Base-by-base conservation (phyloP, 2,888 invertebrate species). In the Cacoxenus indagator region DNA sequence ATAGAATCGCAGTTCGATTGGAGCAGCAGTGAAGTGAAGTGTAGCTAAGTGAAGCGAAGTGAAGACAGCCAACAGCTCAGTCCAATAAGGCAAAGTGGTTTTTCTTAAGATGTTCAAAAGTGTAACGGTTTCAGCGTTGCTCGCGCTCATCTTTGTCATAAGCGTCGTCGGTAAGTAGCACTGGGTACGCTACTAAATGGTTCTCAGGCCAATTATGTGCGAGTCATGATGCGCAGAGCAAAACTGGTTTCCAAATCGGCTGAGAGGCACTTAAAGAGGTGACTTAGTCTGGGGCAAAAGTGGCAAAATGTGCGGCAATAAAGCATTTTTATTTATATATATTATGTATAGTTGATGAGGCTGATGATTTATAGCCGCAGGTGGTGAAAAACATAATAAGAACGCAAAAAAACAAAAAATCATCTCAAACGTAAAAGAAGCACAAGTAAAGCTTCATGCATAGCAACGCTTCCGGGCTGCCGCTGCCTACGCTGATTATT, bases 101-200 rank as follows among this genome's bases (percentile, higher is more conserved):
- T 26, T 37, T 59, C 54, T 8, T 17, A 45, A 17, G 37, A 19
- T 48, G 48, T 37, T 59, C 46, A 45, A 59, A 68, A 59, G 61
- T 68, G 59, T 68, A 59, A 48, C 68, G 57, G 24, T 24, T 26
- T 17, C 59, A 5, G 17, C 55, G 45, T 11, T 37, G 17, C 6
- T 68, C 11, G 26, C 46, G 43, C 19, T 64, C 17, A 17, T 59
- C 17, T 22, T 46, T 17, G 26, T 45, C 27, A 27, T 59, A 37
- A 37, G 19, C 48, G 46, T 51, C 14, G 59, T 46, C n/a, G 68
- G 68, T 68, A 26, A 55, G 54, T 43, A 4, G 6, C 11, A 37
- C 8, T 37, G 37, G 14, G 37, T 37, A 11, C 37, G 37, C 5
- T 37, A 11, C 37, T 37, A 11, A 37, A 37, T 8, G 14, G 8